Base-by-base conservation (phyloP, 2,888 invertebrate genomes). In the Heliconius ethilla region DNA sequence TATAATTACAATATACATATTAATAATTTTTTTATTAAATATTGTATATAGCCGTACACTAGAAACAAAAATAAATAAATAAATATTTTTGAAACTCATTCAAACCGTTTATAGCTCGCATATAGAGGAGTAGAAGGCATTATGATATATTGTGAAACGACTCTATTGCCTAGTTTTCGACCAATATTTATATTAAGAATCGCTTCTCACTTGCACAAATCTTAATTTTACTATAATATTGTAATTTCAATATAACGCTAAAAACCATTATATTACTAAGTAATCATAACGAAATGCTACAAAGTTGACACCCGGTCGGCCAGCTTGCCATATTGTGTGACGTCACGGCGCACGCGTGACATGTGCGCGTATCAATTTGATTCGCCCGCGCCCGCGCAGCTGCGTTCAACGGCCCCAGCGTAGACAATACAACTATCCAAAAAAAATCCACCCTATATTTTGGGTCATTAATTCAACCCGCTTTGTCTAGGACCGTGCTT, bases 361-460 rank as follows among this genome's bases (percentile, higher is more conserved):
- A 88, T 89, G 87, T 89, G 90, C 88, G 85, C 85, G 85, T 93
- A 93, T 93, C 93, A 93, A 92, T 91, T 92, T 87, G 91, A 93
- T 91, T 86, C 89, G 90, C 91, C 89, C 86, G 88, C 87, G 89
- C 90, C 88, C 87, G 90, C 91, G 91, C 93, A 93, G 94, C 93
- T 93, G 93, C 92, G 90, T 85, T 82, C 91, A 87, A 86, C 90
- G 91, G 90, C 91, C 93, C 91, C 88, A 83, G 79, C 78, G 79
- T 83, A 84, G 84, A 84, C 86, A 84, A 87, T 86, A 85, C 85
- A 86, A 85, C 86, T 85, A 83, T 81, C 81, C 84, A 82, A 86
- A 89, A 91, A 89, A 90, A 89, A 40, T 81, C 82, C 88, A 88
- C 92, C 92, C 91, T 83, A 88, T 89, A 90, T 89, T 90, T 90